phyloP scores from a whole-genome alignment of 2,888 invertebrate species.

The Calameuta idolon region DNA sequence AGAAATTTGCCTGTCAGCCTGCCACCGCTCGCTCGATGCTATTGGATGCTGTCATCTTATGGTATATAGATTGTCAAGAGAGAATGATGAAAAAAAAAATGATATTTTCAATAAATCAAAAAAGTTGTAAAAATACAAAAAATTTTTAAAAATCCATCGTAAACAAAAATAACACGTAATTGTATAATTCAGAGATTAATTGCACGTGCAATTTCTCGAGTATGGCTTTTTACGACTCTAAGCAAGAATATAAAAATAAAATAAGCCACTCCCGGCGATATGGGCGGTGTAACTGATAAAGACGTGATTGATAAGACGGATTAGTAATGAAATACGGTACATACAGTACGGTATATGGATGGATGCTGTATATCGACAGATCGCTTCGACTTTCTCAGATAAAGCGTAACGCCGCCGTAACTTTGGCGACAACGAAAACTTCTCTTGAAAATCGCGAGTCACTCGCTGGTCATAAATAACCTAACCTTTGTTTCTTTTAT shows the following conservation, averaged over 20 bases:
- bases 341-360: not conserved
- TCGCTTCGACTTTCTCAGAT: not conserved
- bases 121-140: not conserved
- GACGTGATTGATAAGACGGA: not conserved
- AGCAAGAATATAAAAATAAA: not conserved
- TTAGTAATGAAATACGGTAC: not conserved
- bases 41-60: not conserved
- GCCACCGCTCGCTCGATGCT: not conserved
- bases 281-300: not conserved
- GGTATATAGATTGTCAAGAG: not conserved
- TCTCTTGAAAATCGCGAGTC: not conserved
- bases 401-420: not conserved
- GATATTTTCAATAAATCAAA: not conserved
- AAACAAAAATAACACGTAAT: not conserved
- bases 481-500: not conserved
- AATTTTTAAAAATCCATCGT: not conserved
- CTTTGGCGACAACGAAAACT: not conserved
- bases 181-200: not conserved
- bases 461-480: not conserved
- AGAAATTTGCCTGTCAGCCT: not conserved
- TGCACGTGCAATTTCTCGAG: not conserved
- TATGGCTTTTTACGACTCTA: not conserved
- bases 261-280: not conserved
- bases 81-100: not conserved
- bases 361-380: not conserved